These are phyloP conservation scores for Oceanites oceanicus DNA, from an alignment of 2,113 vertebrate genomes.

Conservation along the genomic window DNA sequence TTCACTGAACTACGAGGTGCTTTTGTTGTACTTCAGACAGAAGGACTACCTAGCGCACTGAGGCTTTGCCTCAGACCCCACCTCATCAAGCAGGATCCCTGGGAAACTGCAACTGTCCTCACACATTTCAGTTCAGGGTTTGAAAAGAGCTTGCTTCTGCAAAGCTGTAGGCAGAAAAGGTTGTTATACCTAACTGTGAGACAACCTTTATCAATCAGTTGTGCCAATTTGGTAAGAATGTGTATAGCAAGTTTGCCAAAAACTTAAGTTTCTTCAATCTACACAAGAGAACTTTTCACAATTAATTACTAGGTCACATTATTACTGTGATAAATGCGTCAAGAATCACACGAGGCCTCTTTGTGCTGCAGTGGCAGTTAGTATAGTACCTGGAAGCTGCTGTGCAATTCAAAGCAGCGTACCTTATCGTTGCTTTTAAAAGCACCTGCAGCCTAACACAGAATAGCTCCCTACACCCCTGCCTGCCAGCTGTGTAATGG, in stretches of 20 bases:
- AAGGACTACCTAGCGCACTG: rapidly evolving
- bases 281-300: not conserved
- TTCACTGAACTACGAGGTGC: not conserved
- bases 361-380: not conserved
- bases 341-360: not conserved
- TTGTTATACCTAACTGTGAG: not conserved
- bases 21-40: not conserved
- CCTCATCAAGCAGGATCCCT: not conserved
- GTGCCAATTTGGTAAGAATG: not conserved
- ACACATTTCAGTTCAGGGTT: not conserved
- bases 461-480: not conserved
- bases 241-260: not conserved
- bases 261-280: not conserved
- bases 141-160: not conserved
- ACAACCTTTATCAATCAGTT: too few species aligned
- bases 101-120: not conserved
- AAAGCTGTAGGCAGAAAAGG: not conserved
- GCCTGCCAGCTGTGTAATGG: not conserved
- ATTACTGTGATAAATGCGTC: not conserved
- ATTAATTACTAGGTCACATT: not conserved
- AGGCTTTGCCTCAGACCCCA: not conserved
- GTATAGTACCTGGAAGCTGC: not conserved
- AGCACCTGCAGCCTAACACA: not conserved
- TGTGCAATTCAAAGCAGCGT: not conserved
- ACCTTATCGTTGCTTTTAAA: not conserved